Percentiles rank a stretch among this genome's conserved stretches.
These are phyloP conservation scores for Gallinago solitaria DNA, from an alignment of 2,797 vertebrate genomes.

Conservation along the genomic window DNA sequence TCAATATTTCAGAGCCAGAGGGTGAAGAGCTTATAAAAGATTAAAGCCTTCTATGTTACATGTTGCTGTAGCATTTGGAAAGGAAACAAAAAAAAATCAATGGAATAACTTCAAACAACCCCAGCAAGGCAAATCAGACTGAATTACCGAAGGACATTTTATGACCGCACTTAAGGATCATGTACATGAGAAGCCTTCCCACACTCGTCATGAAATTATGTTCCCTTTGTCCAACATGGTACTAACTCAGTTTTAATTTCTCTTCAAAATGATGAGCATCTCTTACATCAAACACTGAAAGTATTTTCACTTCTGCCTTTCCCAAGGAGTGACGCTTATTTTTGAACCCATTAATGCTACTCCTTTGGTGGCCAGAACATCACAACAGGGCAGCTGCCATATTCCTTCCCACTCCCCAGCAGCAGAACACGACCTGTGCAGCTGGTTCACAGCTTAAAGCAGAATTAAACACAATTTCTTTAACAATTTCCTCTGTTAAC, in stretches of 20 bases:
- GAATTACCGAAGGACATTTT: not conserved
- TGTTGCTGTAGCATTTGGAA: not conserved
- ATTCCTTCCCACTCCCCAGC: not conserved
- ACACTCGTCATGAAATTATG: not conserved
- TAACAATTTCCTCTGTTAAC: not conserved
- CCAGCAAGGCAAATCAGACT: slow-evolving; percentile 9
- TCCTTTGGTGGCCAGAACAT: not conserved
- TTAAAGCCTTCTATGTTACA: slow-evolving; percentile 11
- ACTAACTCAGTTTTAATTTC: not conserved
- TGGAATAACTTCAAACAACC: slow-evolving; percentile 11
- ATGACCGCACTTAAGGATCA: not conserved
- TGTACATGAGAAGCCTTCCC: not conserved
- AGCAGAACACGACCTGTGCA: not conserved
- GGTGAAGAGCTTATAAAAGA: slow-evolving; percentile 32
- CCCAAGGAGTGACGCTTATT: not conserved
- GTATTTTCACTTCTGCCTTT: not conserved
- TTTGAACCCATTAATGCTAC: not conserved
- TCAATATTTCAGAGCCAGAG: slow-evolving; percentile 5
- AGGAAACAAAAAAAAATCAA: not conserved
- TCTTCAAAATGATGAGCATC: not conserved
- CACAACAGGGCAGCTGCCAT: not conserved
- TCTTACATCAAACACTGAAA: not conserved
- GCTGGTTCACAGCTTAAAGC: not conserved
- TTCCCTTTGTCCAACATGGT: not conserved
- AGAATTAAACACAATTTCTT: not conserved